Evolutionary conservation across 1,140 invertebrate genomes (phyloP), one percentile per base, ranked within the genome.

Genomic region (Anadara kagoshimensis): DNA sequence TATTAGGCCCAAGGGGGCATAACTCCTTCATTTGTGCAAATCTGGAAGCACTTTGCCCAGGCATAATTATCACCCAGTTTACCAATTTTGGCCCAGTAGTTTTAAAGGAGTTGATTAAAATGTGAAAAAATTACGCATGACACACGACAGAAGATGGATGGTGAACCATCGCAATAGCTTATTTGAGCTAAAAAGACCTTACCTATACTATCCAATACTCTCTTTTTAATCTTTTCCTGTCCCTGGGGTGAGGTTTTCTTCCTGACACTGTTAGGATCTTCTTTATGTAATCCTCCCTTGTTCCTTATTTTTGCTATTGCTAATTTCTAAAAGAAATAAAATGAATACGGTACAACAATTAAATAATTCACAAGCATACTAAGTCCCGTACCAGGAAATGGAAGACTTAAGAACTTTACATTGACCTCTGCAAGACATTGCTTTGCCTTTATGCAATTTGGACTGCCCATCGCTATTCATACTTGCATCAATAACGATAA

Each of bases 251-350:
- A 77, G 11, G 53, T 18, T 67, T 83, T 84, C 29, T 80, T 83
- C 5, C 69, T 75, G 16, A 84, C 71, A 72, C 82, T 72, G 78
- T 89, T 89, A 18, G 86, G 86, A 72, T 88, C 82, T 47, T 83
- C 75, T 71, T 83, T 85, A 1, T 69, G 58, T 22, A 88, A 65
- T 11, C 85, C 87, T 29, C 87, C 87, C 59, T 82, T 86, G 8
- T 72, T 58, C 54, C 83, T 69, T 1, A 89, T 69, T 44, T 80
- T 82, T 4, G 78, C 59, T 24, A 87, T 78, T 11, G 88, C 88
- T 65, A 80, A 78, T 71, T 78, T 59, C 86, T 89, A 76, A 24
- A 76, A 76, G 45, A 58, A 26, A 63, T 54, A 73, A 69, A 47
- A 71, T 3, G 11, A 5, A 14, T 49, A 62, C 18, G 36, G n/a